phyloP scores from a whole-genome alignment of 2,888 invertebrate species.

The Galeruca laticollis region DNA sequence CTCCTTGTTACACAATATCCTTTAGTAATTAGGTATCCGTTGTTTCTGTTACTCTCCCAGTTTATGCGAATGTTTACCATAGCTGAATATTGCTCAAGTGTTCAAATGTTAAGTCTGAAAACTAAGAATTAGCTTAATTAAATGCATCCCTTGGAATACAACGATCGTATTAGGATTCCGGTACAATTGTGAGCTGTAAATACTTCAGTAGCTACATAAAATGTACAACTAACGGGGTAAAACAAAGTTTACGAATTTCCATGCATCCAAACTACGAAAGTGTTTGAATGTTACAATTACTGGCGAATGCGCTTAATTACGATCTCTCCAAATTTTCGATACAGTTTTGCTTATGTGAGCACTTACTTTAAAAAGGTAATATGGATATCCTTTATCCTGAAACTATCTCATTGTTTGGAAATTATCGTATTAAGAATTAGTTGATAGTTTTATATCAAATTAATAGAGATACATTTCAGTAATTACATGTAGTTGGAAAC shows the following conservation, averaged over 20 bases:
- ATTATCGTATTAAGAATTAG: too few relatives aligned
- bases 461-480: too few relatives aligned
- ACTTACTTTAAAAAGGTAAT: background rate
- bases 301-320: background rate
- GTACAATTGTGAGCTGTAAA: background rate
- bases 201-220: background rate
- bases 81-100: background rate
- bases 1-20: background rate
- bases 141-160: background rate
- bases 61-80: background rate
- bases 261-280: background rate
- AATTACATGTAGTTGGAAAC: too few relatives aligned
- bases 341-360: background rate
- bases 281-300: background rate
- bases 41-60: background rate
- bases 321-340: background rate
- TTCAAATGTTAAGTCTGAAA: background rate
- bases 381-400: too few relatives aligned
- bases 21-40: background rate
- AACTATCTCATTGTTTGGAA: too few relatives aligned
- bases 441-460: too few relatives aligned
- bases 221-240: background rate
- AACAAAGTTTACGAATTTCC: slow-evolving; percentile 7
- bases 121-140: background rate
- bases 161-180: background rate